phyloP scores from a whole-genome alignment of 2,797 vertebrate genomes.

The Loriculus beryllinus region DNA sequence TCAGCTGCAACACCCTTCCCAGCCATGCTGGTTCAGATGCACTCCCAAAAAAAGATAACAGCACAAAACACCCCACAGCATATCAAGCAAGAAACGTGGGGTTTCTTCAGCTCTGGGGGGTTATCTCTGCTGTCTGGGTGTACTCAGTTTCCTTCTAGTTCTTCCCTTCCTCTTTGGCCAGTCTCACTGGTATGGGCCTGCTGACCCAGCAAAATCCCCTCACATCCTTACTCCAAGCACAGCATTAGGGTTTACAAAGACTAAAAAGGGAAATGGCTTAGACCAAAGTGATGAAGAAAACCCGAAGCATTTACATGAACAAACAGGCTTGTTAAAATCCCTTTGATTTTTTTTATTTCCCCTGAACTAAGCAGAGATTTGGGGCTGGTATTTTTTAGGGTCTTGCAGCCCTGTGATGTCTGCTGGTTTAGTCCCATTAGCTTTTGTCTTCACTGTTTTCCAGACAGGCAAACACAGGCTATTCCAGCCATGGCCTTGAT shows the following conservation, averaged over 20 bases:
- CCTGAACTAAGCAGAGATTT: not conserved
- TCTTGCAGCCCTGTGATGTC: not conserved
- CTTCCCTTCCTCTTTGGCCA: not conserved
- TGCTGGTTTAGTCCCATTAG: not conserved
- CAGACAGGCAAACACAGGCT: constrained; percentile 28
- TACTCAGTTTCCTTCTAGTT: not conserved
- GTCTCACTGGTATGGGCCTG: not conserved
- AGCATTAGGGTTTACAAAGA: not conserved
- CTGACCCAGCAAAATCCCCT: constrained; percentile 4
- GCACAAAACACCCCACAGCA: not conserved
- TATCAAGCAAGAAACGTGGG: not conserved
- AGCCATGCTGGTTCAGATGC: not conserved
- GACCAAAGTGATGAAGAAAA: not conserved
- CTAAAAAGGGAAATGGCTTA: not conserved
- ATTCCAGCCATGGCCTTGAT: not conserved
- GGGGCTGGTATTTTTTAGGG: not conserved
- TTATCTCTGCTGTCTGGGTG: not conserved
- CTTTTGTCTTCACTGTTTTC: constrained; percentile 44
- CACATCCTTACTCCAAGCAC: not conserved
- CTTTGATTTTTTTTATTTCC: not conserved
- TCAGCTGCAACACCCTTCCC: not conserved
- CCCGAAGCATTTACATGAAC: not conserved
- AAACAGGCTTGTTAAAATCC: not conserved
- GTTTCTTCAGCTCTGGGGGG: not conserved
- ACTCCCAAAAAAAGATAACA: not conserved